Evolutionary conservation across 1,140 invertebrate species (phyloP), one percentile per base, ranked within the genome.

Genomic region (Adoxophyes honmai): DNA sequence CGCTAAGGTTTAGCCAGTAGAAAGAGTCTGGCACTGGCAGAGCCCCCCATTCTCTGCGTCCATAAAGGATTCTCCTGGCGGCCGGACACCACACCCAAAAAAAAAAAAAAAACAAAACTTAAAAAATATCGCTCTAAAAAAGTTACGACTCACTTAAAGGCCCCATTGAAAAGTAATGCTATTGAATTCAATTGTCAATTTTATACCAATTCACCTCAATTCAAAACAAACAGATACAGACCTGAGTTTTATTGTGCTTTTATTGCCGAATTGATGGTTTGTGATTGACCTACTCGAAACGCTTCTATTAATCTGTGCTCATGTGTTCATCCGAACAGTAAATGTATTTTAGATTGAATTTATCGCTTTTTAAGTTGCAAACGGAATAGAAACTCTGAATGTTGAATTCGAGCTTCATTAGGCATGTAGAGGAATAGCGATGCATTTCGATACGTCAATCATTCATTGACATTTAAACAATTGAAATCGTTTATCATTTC

Each of bases 391-490:
- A 28, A 28, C 21, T 6, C 21, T 28, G 21, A 28, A 28, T 28
- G 21, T 28, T 6, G 6, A 28, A 28, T 28, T 28, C 21, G 2
- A 28, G 11, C 16, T 48, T 48, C 42, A 48, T 48, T 48, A 48
- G 11, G 21, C 21, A 48, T 48, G 18, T 18, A 11, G 42, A 21
- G 42, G 21, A 48, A 1, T 48, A 18, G 18, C 16, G 39, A 52
- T 52, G n/a, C 57, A 60, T 51, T 57, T 52, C 57, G 70, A 79
- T 75, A 75, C 53, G 74, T 77, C 78, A 78, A 74, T 77, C 75
- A 73, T 66, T 62, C 59, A 74, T 71, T 70, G 72, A 77, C 68
- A 75, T 74, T 73, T 66, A 73, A 75, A 77, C 69, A 68, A 74
- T 70, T 62, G 60, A 60, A 55, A 57, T 57, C 34, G 52, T 56